Percentiles rank a stretch among this genome's conserved stretches.
These are phyloP conservation scores for Patiria miniata DNA, from an alignment of 35 echinoderm and acorn worm species.

Conservation along the genomic window DNA sequence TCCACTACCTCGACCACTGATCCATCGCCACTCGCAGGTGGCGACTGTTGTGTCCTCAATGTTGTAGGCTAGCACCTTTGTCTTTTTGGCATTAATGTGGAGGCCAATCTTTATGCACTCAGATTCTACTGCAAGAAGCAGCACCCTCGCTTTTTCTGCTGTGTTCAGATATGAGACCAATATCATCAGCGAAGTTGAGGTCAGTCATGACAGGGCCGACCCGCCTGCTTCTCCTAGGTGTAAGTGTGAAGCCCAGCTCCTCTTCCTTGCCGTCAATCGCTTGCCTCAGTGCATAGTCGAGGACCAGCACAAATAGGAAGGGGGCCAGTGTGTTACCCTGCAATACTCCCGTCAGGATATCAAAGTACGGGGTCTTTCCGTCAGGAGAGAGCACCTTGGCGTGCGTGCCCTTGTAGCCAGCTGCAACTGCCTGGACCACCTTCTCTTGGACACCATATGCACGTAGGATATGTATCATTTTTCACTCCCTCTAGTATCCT, in stretches of 20 bases:
- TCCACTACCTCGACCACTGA: background rate
- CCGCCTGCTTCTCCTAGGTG: background rate
- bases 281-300: too few species aligned
- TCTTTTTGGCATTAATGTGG: too few species aligned
- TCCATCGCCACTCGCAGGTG: background rate
- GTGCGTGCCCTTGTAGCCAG: too few species aligned
- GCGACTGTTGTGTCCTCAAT: background rate
- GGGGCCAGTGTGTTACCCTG: constrained; percentile 44
- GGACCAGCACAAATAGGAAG: constrained; percentile 38
- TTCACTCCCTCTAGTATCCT: constrained; percentile 10
- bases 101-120: background rate
- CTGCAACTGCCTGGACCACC: too few species aligned
- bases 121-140: background rate
- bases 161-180: constrained; percentile 24
- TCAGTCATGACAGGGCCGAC: constrained; percentile 23
- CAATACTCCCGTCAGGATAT: constrained; percentile 13
- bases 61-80: too few species aligned
- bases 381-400: too few species aligned
- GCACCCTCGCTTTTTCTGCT: constrained; percentile 9
- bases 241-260: constrained; percentile 16
- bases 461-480: constrained; percentile 26
- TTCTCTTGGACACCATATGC: constrained; percentile 23
- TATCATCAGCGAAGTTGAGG: constrained; percentile 39
- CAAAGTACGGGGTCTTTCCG: background rate
- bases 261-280: too few species aligned